Evolutionary conservation across 2,888 invertebrate species (phyloP), one percentile per base, ranked within the genome.

Genomic region (Stictocephala bisonia): DNA sequence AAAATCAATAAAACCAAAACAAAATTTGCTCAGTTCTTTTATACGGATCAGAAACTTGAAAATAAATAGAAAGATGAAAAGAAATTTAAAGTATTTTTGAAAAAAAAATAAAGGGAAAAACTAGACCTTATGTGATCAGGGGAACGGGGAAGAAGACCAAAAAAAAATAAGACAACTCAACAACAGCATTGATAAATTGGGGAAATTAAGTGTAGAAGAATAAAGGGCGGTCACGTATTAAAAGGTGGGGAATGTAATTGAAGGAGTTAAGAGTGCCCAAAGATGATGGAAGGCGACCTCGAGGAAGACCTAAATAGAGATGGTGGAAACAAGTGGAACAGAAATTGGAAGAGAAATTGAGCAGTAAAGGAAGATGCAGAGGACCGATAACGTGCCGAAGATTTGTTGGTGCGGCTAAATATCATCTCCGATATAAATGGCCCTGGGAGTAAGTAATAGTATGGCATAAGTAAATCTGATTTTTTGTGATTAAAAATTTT

Each of bases 1-100:
- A 73, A 71, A 58, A 44, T 50, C 9, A 44, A 50, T 31, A 35
- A 58, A 0, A 70, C 22, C 51, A 64, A 50, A 58, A 71, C 71
- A 13, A 20, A n/a, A 73, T 71, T 41, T 15, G 53, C 29, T 50
- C 68, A 56, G 24, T 70, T 27, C 15, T 70, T 1, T 41, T 68
- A n/a, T 69, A 70, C 31, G 31, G 73, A 2, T 69, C 58, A 13
- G 69, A 72, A 35, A 51, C 22, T 29, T 68, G 53, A 68, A 24
- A 20, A 51, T 35, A n/a, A 72, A 22, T 6, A 66, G 20, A 11
- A 51, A 22, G 18, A 18, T 15, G n/a, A n/a, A n/a, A n/a, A n/a
- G n/a, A n/a, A n/a, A n/a, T n/a, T n/a, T n/a, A n/a, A n/a, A n/a
- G n/a, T 44, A 13, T 44, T n/a, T n/a, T 44, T n/a, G 44, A 44